Conservation (phyloP, 2,797 vertebrate species). For the Rhynchonycteris naso region DNA sequence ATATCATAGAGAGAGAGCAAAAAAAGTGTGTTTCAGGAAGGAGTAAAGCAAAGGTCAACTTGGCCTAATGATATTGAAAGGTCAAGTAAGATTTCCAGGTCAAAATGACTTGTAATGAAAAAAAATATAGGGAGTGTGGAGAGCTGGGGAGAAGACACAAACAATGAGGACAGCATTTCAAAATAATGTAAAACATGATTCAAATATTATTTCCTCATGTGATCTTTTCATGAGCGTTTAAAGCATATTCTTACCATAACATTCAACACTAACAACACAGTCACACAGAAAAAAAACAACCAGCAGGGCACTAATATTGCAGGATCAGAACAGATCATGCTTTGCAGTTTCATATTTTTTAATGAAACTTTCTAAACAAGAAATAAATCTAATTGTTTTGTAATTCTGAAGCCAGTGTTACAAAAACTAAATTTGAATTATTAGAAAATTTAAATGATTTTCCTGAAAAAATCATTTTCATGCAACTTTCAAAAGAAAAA, state of each 20-base stretch:
- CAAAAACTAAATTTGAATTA: slow-evolving; percentile 47
- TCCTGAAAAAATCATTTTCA: slow-evolving; percentile 45
- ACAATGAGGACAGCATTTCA: neutral
- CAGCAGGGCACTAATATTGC: neutral
- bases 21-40: neutral
- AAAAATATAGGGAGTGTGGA: neutral
- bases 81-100: neutral
- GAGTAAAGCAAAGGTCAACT: neutral
- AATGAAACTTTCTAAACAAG: slow-evolving; percentile 50
- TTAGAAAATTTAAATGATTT: slow-evolving; percentile 54
- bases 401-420: slow-evolving; percentile 34
- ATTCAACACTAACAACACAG: neutral
- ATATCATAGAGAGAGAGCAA: neutral
- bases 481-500: neutral
- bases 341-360: slow-evolving; percentile 41
- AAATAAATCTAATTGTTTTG: slow-evolving; percentile 28
- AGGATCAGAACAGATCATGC: neutral
- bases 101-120: neutral
- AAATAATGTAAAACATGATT: slow-evolving; percentile 17
- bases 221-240: slow-evolving; percentile 15
- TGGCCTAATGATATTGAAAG: neutral
- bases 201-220: neutral
- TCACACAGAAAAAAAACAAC: neutral
- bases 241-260: slow-evolving; percentile 7
- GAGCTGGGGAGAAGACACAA: too few species aligned